These are phyloP conservation scores for Sebastes taczanowskii DNA, from an alignment of 2,797 vertebrate species.

Conservation along the genomic window DNA sequence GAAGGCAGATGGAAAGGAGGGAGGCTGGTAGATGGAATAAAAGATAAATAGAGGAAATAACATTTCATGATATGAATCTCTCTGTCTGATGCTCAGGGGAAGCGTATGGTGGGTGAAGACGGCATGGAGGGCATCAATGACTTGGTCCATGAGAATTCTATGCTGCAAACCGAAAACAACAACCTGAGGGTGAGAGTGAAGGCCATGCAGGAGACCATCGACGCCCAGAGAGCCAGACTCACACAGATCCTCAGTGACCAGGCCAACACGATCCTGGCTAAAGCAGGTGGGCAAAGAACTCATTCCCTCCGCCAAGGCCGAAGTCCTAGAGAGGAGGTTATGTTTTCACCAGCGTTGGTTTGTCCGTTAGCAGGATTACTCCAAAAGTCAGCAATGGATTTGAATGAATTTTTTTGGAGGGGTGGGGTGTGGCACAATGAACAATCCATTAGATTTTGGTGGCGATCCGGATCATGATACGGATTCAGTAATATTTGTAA, in stretches of 20 bases:
- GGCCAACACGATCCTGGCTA: constrained; percentile 89
- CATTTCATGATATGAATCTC: neutral
- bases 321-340: no score
- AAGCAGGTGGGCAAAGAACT: constrained; percentile 82
- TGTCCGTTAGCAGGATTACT: no score
- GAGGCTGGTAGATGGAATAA: neutral
- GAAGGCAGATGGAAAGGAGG: neutral
- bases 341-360: no score
- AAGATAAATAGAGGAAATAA: neutral
- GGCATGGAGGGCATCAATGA: constrained; percentile 95
- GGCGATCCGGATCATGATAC: no score
- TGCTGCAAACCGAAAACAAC: constrained; percentile 96
- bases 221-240: constrained; percentile 88
- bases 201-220: constrained; percentile 97
- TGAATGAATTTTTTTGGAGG: accelerated
- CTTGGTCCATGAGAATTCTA: constrained; percentile 96
- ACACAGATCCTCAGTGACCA: constrained; percentile 93
- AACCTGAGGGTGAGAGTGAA: constrained; percentile 95
- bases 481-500: no score
- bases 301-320: accelerated
- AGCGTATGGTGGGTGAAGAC: constrained; percentile 95
- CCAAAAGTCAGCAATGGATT: no score
- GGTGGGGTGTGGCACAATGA: no score
- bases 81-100: constrained; percentile 82
- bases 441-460: no score